A percentile compares a stretch with the other conserved stretches of the same genome.
phyloP scores from a whole-genome alignment of 2,113 vertebrate species.

The Crotalus viridis region DNA sequence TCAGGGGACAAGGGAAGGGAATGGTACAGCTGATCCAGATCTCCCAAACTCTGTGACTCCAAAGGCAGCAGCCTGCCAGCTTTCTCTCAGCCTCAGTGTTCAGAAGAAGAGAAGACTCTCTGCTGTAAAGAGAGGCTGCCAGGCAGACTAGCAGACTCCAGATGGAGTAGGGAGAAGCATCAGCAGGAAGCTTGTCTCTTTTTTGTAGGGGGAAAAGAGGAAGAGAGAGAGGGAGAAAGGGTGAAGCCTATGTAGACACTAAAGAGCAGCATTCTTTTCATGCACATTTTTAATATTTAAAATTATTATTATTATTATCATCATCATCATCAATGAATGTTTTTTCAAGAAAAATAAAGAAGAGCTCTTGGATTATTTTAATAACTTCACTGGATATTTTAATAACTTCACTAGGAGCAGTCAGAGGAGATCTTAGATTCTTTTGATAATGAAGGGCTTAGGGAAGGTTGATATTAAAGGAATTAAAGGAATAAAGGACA shows the following conservation, averaged over 20 bases:
- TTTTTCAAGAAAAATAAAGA: not conserved
- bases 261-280: not conserved
- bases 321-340: not conserved
- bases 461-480: no score
- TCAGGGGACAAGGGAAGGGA: not conserved
- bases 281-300: not conserved
- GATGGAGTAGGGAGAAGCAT: not conserved
- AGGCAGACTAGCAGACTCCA: not conserved
- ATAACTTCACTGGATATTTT: not conserved
- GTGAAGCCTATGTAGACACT: not conserved
- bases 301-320: not conserved
- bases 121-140: not conserved
- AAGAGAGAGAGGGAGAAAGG: not conserved
- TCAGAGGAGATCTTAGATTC: not conserved
- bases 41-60: not conserved
- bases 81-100: not conserved
- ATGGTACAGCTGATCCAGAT: not conserved
- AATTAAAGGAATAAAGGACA: no score
- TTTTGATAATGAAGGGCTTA: not conserved
- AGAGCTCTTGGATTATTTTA: not conserved
- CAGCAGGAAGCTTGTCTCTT: not conserved
- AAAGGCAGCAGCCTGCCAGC: not conserved
- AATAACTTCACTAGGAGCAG: not conserved
- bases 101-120: not conserved
- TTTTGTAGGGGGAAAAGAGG: not conserved